phyloP scores from a whole-genome alignment of 2,797 vertebrate species.

The Diglossa cyanea region DNA sequence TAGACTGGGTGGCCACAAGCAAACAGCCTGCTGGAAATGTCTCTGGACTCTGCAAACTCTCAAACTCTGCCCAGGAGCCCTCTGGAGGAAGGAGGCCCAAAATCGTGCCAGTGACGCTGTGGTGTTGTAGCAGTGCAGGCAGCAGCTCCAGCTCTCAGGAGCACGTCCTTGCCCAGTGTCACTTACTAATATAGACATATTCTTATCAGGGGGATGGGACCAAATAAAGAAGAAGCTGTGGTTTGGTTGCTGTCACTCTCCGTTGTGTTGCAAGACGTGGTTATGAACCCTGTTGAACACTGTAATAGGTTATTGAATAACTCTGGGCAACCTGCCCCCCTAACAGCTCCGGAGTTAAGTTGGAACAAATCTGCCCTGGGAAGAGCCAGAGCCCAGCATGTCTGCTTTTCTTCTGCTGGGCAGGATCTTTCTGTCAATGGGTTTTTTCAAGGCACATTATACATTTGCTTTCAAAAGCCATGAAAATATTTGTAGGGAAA shows the following conservation, averaged over 20 bases:
- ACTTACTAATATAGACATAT: neutral
- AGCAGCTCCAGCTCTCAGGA: neutral
- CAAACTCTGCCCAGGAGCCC: neutral
- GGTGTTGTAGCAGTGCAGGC: neutral
- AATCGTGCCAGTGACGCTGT: accelerated
- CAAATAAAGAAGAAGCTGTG: neutral
- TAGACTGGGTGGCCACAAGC: neutral
- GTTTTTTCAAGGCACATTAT: conserved; percentile 36
- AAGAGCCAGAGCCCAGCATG: conserved; percentile 67
- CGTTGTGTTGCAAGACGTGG: neutral
- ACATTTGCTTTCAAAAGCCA: conserved; percentile 56
- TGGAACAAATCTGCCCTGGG: conserved; percentile 50
- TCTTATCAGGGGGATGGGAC: neutral
- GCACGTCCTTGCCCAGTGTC: neutral
- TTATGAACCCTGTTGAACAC: neutral
- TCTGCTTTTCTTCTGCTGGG: conserved; percentile 57
- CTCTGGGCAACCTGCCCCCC: conserved; percentile 49
- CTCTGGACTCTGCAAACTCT: neutral
- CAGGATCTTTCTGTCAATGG: conserved; percentile 60
- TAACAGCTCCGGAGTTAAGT: conserved; percentile 17
- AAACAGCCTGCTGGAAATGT: neutral
- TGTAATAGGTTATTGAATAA: conserved; percentile 10
- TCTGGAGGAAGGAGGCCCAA: neutral
- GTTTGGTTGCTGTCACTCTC: neutral
- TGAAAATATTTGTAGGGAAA: conserved; percentile 49